A percentile compares a stretch with the other conserved stretches of the same genome.
Conservation (phyloP, 2,113 vertebrate genomes). For the Tamias sibiricus region DNA sequence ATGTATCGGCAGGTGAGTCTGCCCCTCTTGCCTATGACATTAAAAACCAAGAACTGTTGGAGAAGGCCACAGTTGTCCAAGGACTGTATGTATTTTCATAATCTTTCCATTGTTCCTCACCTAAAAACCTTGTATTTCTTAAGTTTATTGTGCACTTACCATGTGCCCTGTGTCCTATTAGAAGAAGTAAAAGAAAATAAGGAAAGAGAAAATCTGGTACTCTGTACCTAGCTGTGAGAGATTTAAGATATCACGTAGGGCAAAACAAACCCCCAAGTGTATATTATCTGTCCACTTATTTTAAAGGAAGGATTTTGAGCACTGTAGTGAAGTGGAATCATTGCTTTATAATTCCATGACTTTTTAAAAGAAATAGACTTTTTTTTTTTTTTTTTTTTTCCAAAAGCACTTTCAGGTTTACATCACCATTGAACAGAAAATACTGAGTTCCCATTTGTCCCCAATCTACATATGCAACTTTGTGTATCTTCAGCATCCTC, state of each 20-base stretch:
- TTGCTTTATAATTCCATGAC: neutral
- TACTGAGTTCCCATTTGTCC: neutral
- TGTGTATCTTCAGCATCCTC: neutral
- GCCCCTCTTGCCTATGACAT: neutral
- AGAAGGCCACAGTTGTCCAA: neutral
- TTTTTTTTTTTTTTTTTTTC: neutral
- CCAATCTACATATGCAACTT: fast-evolving
- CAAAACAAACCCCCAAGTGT: neutral
- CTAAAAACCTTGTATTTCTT: neutral
- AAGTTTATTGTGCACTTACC: neutral
- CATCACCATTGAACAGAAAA: neutral
- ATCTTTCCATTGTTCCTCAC: neutral
- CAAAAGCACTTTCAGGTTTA: neutral
- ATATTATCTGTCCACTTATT: neutral
- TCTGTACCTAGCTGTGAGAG: neutral
- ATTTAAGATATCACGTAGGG: neutral
- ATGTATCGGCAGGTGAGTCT: neutral
- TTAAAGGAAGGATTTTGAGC: neutral
- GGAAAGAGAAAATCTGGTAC: neutral
- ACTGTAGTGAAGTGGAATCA: neutral
- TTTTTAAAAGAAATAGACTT: neutral
- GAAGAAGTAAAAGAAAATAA: neutral
- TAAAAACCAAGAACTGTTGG: neutral
- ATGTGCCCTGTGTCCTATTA: neutral
- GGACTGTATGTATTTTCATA: neutral